Conservation (phyloP, 2,888 invertebrate species). For the Epinotia bilunana region DNA sequence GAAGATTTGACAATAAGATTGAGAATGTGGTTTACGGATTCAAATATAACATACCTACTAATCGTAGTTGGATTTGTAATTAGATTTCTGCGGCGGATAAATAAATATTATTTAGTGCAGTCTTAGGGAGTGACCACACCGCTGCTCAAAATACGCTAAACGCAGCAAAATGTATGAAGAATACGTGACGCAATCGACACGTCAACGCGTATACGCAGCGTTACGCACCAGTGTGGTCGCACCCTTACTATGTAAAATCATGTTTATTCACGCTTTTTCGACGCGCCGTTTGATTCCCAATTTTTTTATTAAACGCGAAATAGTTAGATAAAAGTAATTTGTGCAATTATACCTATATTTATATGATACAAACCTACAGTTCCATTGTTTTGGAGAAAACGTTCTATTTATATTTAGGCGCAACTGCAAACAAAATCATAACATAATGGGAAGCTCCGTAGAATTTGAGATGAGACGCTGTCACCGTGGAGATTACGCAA, state of each 20-base stretch:
- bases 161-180: too few species aligned
- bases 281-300: background rate
- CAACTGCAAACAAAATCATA: constrained; percentile 5
- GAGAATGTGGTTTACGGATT: constrained; percentile 5
- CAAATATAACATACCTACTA: background rate
- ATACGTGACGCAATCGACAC: too few species aligned
- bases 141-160: too few species aligned
- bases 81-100: background rate
- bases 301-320: too few species aligned
- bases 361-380: background rate
- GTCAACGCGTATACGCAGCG: too few species aligned
- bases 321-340: too few species aligned
- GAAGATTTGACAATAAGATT: background rate
- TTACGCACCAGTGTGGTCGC: too few species aligned
- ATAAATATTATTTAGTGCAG: too few species aligned
- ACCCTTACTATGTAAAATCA: background rate
- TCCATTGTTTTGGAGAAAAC: constrained; percentile 5
- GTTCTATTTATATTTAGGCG: constrained; percentile 4
- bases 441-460: background rate
- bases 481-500: background rate
- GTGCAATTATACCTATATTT: too few species aligned
- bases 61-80: background rate
- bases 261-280: background rate
- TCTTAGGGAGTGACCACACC: too few species aligned
- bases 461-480: constrained; percentile 19